Evolutionary conservation across 2,113 vertebrate genomes (phyloP), one percentile per base, ranked within the genome.

Genomic region (Dasyornis broadbenti): DNA sequence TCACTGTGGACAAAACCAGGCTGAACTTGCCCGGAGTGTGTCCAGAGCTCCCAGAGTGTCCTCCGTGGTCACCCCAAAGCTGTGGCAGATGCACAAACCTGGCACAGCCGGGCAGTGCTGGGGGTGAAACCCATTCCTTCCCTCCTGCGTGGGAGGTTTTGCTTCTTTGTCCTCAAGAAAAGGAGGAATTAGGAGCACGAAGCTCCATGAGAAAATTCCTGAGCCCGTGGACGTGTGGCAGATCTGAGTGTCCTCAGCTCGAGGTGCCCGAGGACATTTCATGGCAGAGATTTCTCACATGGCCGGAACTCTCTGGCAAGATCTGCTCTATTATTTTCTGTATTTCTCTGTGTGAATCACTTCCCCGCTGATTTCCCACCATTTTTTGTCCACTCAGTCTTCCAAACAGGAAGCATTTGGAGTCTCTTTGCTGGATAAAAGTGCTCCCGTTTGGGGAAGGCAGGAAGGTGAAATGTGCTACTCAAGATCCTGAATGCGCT

Each of bases 391-490:
- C 22, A 22, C 24, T 12, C 44, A 19, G 7, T 54, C 42, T 66
- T 45, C 59, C 37, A 49, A 45, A 26, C 0, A 52, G n/a, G 5
- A 64, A 70, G 2, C 12, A 5, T 14, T 78, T 60, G 15, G 47
- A 23, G 60, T 60, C 19, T 39, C 52, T 89, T 60, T 42, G 44
- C 60, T 60, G 17, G 15, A 44, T 78, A 59, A 89, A 91, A 87
- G 54, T 44, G 15, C 22, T 81, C 66, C 31, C 0, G 0, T 33
- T 27, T 69, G 47, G 83, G 45, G 49, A 57, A 73, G 31, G 27
- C 1, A 4, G 3, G 16, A 44, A 56, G 40, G 11, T 64, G 30
- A 45, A 35, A 17, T 12, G 10, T 1, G 2, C 20, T 16, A 2
- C 4, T 82, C 21, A 89, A 82, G 12, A 45, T 60, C 26, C 33